A percentile compares a stretch with the other conserved stretches of the same genome.
phyloP scores from a whole-genome alignment of 2,797 vertebrate species.

The Decapterus maruadsi region DNA sequence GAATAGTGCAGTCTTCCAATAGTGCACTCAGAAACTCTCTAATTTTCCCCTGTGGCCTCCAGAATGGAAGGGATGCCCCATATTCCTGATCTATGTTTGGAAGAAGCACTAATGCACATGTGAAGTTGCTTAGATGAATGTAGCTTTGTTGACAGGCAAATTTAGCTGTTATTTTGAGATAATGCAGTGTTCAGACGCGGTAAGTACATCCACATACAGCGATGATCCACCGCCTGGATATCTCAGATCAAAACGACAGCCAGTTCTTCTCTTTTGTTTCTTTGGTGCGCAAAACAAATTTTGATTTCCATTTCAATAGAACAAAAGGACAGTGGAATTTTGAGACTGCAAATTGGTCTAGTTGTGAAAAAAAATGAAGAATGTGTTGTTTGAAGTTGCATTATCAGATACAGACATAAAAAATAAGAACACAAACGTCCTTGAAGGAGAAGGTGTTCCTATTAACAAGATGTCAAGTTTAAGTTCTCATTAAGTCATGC shows the following conservation, averaged over 20 bases:
- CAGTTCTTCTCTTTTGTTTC: slow-evolving; percentile 11
- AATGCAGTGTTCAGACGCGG: slow-evolving; percentile 62
- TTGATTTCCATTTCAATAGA: not conserved
- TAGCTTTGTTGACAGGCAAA: slow-evolving; percentile 71
- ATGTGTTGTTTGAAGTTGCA: not conserved
- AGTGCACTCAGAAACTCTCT: slow-evolving; percentile 57
- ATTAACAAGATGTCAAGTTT: slow-evolving; percentile 18
- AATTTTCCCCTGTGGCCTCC: slow-evolving; percentile 65
- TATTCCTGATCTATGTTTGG: slow-evolving; percentile 62
- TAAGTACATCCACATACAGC: slow-evolving; percentile 44
- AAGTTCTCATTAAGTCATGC: slow-evolving; percentile 24
- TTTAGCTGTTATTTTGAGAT: slow-evolving; percentile 74
- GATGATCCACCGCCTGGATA: slow-evolving; percentile 39
- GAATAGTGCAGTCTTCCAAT: slow-evolving; percentile 44
- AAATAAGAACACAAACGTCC: slow-evolving; percentile 7
- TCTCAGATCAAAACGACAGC: slow-evolving; percentile 13
- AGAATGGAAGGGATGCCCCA: slow-evolving; percentile 59
- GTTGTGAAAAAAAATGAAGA: not conserved
- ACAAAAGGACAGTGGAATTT: not conserved
- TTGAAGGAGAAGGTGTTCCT: slow-evolving; percentile 12
- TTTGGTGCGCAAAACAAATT: not conserved
- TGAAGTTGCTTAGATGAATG: slow-evolving; percentile 65
- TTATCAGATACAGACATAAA: slow-evolving; percentile 18
- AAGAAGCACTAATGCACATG: slow-evolving; percentile 64
- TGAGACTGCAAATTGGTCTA: slow-evolving; percentile 6